Base-by-base conservation (phyloP, 1,140 invertebrate genomes). In the Telenomus remus region DNA sequence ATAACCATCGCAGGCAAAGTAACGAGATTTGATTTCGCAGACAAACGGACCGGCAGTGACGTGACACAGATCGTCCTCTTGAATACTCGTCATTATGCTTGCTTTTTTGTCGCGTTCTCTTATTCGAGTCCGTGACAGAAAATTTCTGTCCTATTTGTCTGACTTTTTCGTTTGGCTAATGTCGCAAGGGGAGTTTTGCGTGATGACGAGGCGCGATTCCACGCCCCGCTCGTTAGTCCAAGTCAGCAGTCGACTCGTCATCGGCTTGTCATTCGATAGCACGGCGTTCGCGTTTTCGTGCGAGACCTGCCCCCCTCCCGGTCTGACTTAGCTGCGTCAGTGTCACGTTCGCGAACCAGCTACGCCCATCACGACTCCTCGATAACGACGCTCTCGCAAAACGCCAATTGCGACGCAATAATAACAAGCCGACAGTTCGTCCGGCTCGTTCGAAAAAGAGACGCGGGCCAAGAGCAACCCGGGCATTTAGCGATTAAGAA, bases 181-280 rank as follows among this genome's bases (percentile, higher is more conserved):
- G 37, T 39, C 37, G 37, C 37, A n/a, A 39, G 37, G 57, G 73
- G 72, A 68, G 78, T 78, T 79, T 56, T 74, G 76, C 72, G 79
- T 84, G 86, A 88, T 88, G 87, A 88, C 86, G 81, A 83, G 79
- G 86, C 87, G 84, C 83, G 85, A 81, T 80, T 82, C 76, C 82
- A 87, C 87, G 87, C 87, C 87, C 85, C 76, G 84, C 85, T 88
- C 86, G 87, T 88, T 88, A 88, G 81, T 81, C 83, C 50, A 80
- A 88, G 85, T 88, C 87, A 88, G 87, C 87, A 88, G 82, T 82
- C 78, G 63, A 82, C 82, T 85, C 86, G 85, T 88, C 87, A 88
- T 88, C 87, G 85, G 85, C 82, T 82, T 88, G 86, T 88, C 87
- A 88, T 88, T 87, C 84, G 81, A 82, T 80, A 82, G 76, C 73